Evolutionary conservation across 2,113 vertebrate genomes (phyloP), one percentile per base, ranked within the genome.

Genomic region (Heterotis niloticus): DNA sequence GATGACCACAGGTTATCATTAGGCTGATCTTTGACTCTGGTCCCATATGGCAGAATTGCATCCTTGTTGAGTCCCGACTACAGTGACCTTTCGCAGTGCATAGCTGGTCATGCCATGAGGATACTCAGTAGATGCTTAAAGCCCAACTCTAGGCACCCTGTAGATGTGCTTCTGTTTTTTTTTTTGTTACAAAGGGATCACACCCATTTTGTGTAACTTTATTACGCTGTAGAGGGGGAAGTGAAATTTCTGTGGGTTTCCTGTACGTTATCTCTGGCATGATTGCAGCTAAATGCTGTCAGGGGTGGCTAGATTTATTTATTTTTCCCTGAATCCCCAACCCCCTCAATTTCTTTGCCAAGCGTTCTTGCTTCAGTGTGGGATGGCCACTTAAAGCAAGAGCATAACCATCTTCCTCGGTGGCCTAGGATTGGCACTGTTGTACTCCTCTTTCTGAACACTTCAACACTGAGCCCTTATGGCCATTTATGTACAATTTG

Each of bases 181-280:
- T 44, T 44, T 44, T 44, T 64, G 79, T 64, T 84, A 83, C 82
- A 89, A 83, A 80, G 34, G 64, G 57, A 66, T 81, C 76, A 80
- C 74, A 34, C 69, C 76, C 62, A 62, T 74, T 73, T 71, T 52
- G 26, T 26, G 78, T 82, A 76, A 78, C 68, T 79, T 80, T 20
- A 57, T 23, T n/a, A 26, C 67, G 72, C 74, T 5, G 72, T 80
- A 0, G 64, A 24, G 51, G 0, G 72, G 78, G 83, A 85, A 86
- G 82, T 80, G n/a, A 85, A 82, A 82, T 77, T 80, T 73, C 54
- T 81, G 26, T 77, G 79, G 81, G 51, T 81, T 87, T 84, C 81
- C 86, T 84, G 79, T 79, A 69, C 66, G 57, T 79, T 78, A 76
- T 78, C 81, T 81, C 73, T 75, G 44, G 72, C 71, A 71, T 66